A percentile compares a stretch with the other conserved stretches of the same genome.
Conservation (phyloP, 1,140 invertebrate genomes). For the Bombyx mandarina region DNA sequence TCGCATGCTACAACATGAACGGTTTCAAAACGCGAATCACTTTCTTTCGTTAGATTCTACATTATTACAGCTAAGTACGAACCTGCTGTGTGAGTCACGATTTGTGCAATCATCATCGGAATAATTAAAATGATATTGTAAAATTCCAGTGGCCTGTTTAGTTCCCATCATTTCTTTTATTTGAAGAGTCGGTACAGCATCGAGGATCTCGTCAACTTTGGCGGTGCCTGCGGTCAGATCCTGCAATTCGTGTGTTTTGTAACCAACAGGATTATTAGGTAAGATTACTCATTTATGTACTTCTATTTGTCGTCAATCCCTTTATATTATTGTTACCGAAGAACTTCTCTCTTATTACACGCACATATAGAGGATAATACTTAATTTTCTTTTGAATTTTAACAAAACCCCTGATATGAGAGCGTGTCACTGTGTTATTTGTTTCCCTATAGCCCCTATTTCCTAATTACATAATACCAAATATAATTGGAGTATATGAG, state of each 20-base stretch:
- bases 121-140: neutral
- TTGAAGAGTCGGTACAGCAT: conserved; percentile 48
- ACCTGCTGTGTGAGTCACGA: neutral
- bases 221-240: conserved; percentile 38
- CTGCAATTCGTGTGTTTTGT: conserved; percentile 56
- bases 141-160: conserved; percentile 45
- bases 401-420: too few relatives aligned
- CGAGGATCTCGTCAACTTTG: conserved; percentile 44
- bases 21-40: neutral
- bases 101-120: neutral
- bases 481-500: too few relatives aligned
- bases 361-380: neutral
- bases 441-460: too few relatives aligned
- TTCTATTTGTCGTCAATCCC: too few relatives aligned
- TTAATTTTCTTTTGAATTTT: too few relatives aligned
- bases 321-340: neutral
- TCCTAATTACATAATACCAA: too few relatives aligned
- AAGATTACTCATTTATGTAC: neutral
- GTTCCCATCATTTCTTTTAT: conserved; percentile 58
- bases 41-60: neutral
- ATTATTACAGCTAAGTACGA: too few relatives aligned
- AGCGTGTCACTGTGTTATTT: too few relatives aligned
- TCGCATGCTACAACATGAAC: too few relatives aligned
- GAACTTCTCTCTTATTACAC: neutral
- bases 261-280: conserved; percentile 53